Evolutionary conservation across 2,113 vertebrate genomes (phyloP).

Genomic region (Gymnogyps californianus): DNA sequence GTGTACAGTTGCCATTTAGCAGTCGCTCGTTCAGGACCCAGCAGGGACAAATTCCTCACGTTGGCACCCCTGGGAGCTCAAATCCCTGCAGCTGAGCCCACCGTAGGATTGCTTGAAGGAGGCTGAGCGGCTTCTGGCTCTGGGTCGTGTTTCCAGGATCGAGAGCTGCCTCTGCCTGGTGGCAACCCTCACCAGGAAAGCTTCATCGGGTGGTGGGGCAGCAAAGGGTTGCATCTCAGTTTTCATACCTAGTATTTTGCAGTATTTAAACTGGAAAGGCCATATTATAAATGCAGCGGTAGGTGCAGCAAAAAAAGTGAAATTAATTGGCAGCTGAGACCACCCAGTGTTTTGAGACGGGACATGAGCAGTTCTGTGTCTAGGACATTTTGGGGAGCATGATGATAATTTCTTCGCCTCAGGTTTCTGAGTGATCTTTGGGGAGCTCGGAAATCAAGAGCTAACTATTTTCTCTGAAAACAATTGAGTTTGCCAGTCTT

Average conservation of each 20-base stretch:
- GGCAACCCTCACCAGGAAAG: not conserved
- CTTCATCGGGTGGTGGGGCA: not conserved
- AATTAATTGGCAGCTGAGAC: not conserved
- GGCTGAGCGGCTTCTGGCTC: not conserved
- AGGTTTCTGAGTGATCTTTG: not conserved
- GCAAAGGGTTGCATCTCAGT: rapidly evolving
- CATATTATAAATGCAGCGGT: not conserved
- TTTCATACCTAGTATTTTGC: not conserved
- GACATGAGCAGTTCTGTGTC: rapidly evolving
- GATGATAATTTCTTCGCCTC: not conserved
- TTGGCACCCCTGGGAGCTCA: not conserved
- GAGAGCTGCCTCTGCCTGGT: not conserved
- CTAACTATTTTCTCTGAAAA: not conserved
- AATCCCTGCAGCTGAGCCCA: not conserved
- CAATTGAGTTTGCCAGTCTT: not conserved
- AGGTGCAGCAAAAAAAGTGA: not conserved
- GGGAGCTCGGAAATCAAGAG: not conserved
- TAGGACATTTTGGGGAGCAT: not conserved
- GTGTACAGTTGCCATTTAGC: not conserved
- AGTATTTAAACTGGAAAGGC: not conserved
- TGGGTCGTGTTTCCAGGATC: not conserved
- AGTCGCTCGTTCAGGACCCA: not conserved
- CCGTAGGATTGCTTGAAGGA: rapidly evolving
- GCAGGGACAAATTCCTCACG: not conserved
- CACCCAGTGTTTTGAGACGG: rapidly evolving